Percentiles rank a stretch among this genome's conserved stretches.
These are phyloP conservation scores for Epizoanthus illoricatus DNA, from an alignment of 92 coral and sea anemone genomes.

Conservation along the genomic window DNA sequence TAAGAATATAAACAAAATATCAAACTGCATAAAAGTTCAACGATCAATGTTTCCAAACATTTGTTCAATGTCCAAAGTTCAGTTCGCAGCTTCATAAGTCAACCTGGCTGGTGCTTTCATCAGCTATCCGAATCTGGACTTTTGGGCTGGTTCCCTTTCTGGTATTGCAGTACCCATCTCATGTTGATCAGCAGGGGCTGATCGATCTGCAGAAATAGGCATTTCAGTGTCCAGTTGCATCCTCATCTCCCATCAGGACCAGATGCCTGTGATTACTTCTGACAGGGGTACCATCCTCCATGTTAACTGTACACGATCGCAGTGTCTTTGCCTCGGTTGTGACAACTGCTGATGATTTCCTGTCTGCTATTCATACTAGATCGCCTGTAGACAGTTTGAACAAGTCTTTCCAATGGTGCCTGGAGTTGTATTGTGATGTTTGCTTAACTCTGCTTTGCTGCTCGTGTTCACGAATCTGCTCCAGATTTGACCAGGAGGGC, in stretches of 20 bases:
- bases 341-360: not conserved
- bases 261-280: conserved; percentile 2
- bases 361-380: not conserved
- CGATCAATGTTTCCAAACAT: too few relatives aligned
- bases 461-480: not conserved
- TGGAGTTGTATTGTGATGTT: conserved; percentile 1
- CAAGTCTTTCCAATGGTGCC: conserved; percentile 7
- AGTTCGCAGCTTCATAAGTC: too few relatives aligned
- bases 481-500: conserved; percentile 21
- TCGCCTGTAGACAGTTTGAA: conserved; percentile 12
- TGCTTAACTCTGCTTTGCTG: not conserved
- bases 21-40: too few relatives aligned
- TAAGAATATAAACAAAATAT: too few relatives aligned
- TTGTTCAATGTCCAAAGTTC: too few relatives aligned
- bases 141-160: too few relatives aligned
- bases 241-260: not conserved
- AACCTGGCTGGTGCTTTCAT: too few relatives aligned
- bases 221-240: not conserved
- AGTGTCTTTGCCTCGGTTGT: conserved; percentile 1
- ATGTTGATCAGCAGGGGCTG: too few relatives aligned
- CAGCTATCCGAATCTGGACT: too few relatives aligned
- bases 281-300: not conserved
- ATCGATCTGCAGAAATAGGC: too few relatives aligned
- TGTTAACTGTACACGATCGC: not conserved
- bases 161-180: too few relatives aligned